Conservation (phyloP, 2,888 invertebrate species). For the Nomada fabriciana region DNA sequence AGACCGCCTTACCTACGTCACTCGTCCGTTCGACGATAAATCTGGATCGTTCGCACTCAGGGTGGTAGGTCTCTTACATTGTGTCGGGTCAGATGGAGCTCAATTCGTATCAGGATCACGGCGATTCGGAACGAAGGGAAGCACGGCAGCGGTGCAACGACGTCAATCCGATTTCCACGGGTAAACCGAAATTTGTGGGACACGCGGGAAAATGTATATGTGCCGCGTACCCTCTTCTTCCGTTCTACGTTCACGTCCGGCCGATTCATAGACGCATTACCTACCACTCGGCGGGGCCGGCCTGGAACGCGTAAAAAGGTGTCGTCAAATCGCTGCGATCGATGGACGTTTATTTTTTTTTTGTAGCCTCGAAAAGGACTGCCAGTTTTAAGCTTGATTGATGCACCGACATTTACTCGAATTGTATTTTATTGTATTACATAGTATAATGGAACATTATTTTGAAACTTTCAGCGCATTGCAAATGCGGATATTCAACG, state of each 20-base stretch:
- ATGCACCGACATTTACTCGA: conserved; percentile 9
- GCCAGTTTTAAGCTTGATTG: conserved; percentile 8
- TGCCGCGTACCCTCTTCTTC: background rate
- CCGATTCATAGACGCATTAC: conserved; percentile 23
- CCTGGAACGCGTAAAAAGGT: conserved; percentile 18
- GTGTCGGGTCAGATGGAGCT: conserved; percentile 63
- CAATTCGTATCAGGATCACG: conserved; percentile 66
- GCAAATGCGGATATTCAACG: too few species aligned
- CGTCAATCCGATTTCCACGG: conserved; percentile 44
- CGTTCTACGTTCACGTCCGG: conserved; percentile 22
- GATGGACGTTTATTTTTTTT: conserved; percentile 49
- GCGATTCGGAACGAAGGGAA: background rate
- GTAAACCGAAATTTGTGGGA: conserved; percentile 48
- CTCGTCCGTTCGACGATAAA: conserved; percentile 58
- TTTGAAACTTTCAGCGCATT: too few species aligned
- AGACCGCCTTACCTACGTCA: conserved; percentile 38
- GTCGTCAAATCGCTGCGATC: conserved; percentile 32
- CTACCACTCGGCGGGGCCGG: background rate
- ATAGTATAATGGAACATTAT: too few species aligned
- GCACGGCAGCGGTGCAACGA: background rate
- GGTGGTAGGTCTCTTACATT: conserved; percentile 65
- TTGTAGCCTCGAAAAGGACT: background rate
- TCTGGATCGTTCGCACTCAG: conserved; percentile 57
- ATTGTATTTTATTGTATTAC: background rate
- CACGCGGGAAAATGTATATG: conserved; percentile 11